Base-by-base conservation (phyloP, 2,797 vertebrate species). In the Pyrrhura leucotis region DNA sequence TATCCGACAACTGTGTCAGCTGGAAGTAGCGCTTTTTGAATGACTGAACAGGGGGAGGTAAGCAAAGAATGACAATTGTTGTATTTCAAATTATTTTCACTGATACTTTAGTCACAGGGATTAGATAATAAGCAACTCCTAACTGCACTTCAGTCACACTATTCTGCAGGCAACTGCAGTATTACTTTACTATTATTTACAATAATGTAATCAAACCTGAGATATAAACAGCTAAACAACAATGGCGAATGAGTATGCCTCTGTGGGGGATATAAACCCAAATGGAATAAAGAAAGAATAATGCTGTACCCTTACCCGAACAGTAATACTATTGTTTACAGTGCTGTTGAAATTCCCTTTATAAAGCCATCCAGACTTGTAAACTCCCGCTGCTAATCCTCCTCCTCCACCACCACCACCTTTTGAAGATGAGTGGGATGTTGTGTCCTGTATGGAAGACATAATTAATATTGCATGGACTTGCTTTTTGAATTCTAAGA, bases 271-370 rank as follows among this genome's bases (percentile, higher is more conserved):
- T 6, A 65, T 8, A 81, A 74, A 85, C 44, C 22, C 37, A 85
- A 85, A 66, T 2, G 39, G 53, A 87, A 75, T 31, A 53, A 93
- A 85, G 40, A 84, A 87, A 61, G 25, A 71, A 21, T 31, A 69
- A 85, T 13, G 16, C 35, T 35, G 66, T 80, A 80, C 96, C 95
- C 99, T 99, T 97, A 99, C 99, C 98, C 99, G 98, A 47, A 99
- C 99, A 92, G 99, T 99, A 95, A 99, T 98, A 73, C 99, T 99
- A 58, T 99, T 99, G 98, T 99, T 99, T 95, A 99, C 99, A 12
- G 99, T 99, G 98, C 99, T 99, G 97, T 99, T 99, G 88, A 99
- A 99, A 98, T 99, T 99, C 77, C 99, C 99, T 97, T 99, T 99
- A 98, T 99, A 99, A 39, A 99, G 99, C 99, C 99, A 99, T 85